Conservation (phyloP, 2,113 vertebrate species). For the Lepus europaeus region DNA sequence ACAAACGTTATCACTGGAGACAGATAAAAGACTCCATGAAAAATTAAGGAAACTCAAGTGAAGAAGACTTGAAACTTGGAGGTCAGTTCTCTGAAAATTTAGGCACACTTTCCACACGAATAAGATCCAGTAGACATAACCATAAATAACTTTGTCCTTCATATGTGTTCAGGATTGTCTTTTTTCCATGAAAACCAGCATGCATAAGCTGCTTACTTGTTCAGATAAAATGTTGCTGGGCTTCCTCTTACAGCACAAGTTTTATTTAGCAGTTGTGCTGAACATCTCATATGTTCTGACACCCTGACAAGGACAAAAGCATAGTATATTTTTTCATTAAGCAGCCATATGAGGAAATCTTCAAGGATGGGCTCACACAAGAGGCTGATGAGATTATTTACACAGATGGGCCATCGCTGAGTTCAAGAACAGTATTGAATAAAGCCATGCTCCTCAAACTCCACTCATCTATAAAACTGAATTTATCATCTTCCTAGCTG, state of each 20-base stretch:
- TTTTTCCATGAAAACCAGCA: conserved; percentile 76
- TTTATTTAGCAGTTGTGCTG: conserved; percentile 71
- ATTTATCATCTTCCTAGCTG: conserved; percentile 53
- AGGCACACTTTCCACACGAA: conserved; percentile 72
- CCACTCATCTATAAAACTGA: conserved; percentile 66
- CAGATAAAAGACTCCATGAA: neutral
- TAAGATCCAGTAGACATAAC: conserved; percentile 77
- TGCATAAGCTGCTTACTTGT: conserved; percentile 41
- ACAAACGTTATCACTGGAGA: neutral
- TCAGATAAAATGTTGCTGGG: conserved; percentile 69
- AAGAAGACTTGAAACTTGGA: conserved; percentile 56
- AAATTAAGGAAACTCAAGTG: conserved; percentile 59
- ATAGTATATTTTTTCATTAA: conserved; percentile 82
- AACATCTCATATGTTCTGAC: conserved; percentile 74
- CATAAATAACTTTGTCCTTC: conserved; percentile 83
- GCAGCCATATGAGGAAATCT: conserved; percentile 74
- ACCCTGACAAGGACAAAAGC: conserved; percentile 83
- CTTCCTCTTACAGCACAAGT: conserved; percentile 54
- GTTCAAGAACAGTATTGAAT: conserved; percentile 76
- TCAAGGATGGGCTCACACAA: conserved; percentile 84
- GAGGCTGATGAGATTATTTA: conserved; percentile 82
- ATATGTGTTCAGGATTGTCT: conserved; percentile 68
- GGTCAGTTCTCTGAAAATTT: conserved; percentile 74
- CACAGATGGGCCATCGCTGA: conserved; percentile 69
- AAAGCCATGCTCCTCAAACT: conserved; percentile 71